Evolutionary conservation across 2,797 vertebrate species (phyloP).

Genomic region (Acipenser oxyrinchus): DNA sequence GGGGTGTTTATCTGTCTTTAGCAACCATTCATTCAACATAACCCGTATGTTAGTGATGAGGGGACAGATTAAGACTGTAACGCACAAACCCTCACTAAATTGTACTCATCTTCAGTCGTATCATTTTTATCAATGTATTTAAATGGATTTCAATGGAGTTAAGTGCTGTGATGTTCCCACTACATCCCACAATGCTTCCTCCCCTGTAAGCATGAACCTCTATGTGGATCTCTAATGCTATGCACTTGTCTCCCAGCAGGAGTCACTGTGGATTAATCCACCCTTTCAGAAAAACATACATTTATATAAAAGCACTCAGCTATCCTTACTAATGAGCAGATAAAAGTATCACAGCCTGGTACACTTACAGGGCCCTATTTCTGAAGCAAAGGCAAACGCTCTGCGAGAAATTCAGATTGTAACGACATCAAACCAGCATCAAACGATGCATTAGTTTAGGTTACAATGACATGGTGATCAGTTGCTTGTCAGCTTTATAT

Average conservation of each 20-base stretch:
- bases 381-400: no score
- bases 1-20: background rate
- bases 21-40: background rate
- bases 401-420: no score
- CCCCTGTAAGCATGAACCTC: constrained; percentile 63
- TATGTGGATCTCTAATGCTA: constrained; percentile 52
- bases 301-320: no score
- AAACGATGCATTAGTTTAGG: no score
- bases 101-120: constrained; percentile 29
- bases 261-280: constrained; percentile 42
- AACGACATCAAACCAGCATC: no score
- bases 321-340: no score
- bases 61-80: background rate
- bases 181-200: constrained; percentile 72
- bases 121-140: constrained; percentile 56
- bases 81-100: constrained; percentile 1
- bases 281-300: no score
- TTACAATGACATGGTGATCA: no score
- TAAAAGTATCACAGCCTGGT: no score
- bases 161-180: constrained; percentile 66
- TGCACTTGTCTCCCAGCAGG: constrained; percentile 55
- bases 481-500: no score
- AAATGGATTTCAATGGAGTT: constrained; percentile 72
- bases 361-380: no score
- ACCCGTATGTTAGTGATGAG: background rate